Conservation (phyloP, 1,140 invertebrate genomes). For the Sitophilus oryzae region DNA sequence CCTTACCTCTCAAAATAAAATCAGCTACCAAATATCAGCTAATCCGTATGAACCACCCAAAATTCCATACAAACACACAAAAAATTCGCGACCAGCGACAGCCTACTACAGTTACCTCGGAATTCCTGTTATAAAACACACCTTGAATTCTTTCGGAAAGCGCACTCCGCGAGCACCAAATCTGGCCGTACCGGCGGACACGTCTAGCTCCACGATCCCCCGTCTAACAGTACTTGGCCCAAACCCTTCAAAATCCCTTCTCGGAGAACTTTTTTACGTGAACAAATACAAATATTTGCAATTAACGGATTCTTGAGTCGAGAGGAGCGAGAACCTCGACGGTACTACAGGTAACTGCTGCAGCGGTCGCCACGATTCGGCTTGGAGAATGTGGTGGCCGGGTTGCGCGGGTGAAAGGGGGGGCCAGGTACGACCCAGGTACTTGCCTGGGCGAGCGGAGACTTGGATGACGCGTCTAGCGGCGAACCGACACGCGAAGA, state of each 20-base stretch:
- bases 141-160: conserved; percentile 21
- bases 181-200: conserved; percentile 6
- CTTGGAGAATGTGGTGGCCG: conserved; percentile 23
- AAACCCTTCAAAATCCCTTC: background rate
- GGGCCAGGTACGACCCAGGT: conserved; percentile 1
- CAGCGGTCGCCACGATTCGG: conserved; percentile 7
- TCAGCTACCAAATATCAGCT: too few relatives aligned
- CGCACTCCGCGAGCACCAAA: conserved; percentile 7
- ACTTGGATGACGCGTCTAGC: conserved; percentile 13
- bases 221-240: background rate
- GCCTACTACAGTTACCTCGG: conserved; percentile 17
- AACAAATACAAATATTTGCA: conserved; percentile 14
- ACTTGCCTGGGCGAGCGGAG: background rate
- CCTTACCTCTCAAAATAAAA: too few relatives aligned
- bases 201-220: too few relatives aligned
- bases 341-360: conserved; percentile 18
- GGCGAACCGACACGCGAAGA: background rate
- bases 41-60: too few relatives aligned
- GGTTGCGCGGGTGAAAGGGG: conserved; percentile 3
- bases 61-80: background rate
- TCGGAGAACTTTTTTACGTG: conserved; percentile 3
- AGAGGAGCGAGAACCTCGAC: conserved; percentile 15
- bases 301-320: conserved; percentile 10
- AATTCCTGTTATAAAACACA: conserved; percentile 20
- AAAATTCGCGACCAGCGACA: conserved; percentile 5